Base-by-base conservation (phyloP, 2,797 vertebrate species). In the Takifugu rubripes region DNA sequence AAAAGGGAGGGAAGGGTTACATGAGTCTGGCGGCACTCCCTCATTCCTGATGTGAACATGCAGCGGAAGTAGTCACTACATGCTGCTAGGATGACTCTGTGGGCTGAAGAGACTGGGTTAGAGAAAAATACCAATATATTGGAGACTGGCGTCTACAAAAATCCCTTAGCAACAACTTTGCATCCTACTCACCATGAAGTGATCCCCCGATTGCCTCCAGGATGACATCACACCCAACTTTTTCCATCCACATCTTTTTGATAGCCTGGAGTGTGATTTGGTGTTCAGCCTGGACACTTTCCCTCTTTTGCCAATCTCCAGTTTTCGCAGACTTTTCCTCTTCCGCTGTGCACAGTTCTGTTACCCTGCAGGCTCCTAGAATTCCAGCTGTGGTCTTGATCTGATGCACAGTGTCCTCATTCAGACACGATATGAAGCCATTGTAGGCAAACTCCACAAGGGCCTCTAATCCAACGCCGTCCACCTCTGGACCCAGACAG, bases 1-100 rank as follows among this genome's bases (percentile, higher is more conserved):
- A 57, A 50, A n/a, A 92, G 68, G 55, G 84, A 90, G 21, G 74
- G 88, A 4, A 94, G 87, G 14, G 64, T 66, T 5, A 93, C 83
- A 26, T 71, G 47, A 0, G 59, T 25, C 69, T 93, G 92, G 36
- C 49, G 69, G 45, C 89, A 88, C 78, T 95, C 94, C 66, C 40
- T 91, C 94, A 95, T 95, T 2, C 91, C 93, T 2, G 86, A 87
- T 52, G 90, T 89, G 61, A 95, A 93, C 93, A 95, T 94, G 27
- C 87, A 91, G 5, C 80, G 85, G 75, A 95, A 95, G 78, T 91
- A 95, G 75, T 94, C 92, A 7, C 92, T 92, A 73, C 90, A 87
- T 7, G 87, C 92, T n/a, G 91, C 91, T 67, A 95, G 78, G 33
- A 94, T 75, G 14, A 89, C 88, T 66, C 91, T 91, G 81, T 95